Base-by-base conservation (phyloP, 92 coral and sea anemone genomes). In the Plumapathes pennacea region DNA sequence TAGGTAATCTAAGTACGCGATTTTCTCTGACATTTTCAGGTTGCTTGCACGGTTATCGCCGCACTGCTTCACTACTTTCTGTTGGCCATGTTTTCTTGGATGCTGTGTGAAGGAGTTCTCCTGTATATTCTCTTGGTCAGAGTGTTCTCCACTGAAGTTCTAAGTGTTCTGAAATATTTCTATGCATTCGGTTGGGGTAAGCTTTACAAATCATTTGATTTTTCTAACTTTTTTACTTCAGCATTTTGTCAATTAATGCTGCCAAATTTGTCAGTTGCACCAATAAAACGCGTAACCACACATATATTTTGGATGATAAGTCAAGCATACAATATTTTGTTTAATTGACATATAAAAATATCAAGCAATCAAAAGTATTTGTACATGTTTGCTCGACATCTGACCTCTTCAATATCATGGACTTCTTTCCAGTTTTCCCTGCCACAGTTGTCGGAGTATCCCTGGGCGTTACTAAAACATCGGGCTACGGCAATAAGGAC, bases 401-500 rank as follows among this genome's bases (percentile, higher is more conserved):
- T n/a, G n/a, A n/a, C n/a, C n/a, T n/a, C n/a, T n/a, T n/a, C n/a
- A 21, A 25, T 20, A 45, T 39, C 13, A 18, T 12, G 14, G 12
- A 14, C 13, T 36, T 30, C 20, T 38, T 32, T 26, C 0, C 39
- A 90, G 95, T 90, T 14, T 70, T 90, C 41, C 97, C 97, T 7
- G 85, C 81, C 2, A 2, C 86, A 20, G 67, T 86, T 13, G 97
- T 90, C 20, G 84, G 56, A 23, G 82, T 86, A 15, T 86, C 97
- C 8, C 57, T 90, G 31, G 95, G 62, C 38, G 97, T 80, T 22
- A 86, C 97, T 25, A 84, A 83, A 60, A 49, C 86, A 10, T 62
- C 77, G 10, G 97, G 97, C 6, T 90, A 82, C 41, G 94, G n/a
- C n/a, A 28, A 62, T 7, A 34, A 73, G 28, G 50, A 67, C 28